phyloP scores from a whole-genome alignment of 2,113 vertebrate genomes.

The Solea solea region DNA sequence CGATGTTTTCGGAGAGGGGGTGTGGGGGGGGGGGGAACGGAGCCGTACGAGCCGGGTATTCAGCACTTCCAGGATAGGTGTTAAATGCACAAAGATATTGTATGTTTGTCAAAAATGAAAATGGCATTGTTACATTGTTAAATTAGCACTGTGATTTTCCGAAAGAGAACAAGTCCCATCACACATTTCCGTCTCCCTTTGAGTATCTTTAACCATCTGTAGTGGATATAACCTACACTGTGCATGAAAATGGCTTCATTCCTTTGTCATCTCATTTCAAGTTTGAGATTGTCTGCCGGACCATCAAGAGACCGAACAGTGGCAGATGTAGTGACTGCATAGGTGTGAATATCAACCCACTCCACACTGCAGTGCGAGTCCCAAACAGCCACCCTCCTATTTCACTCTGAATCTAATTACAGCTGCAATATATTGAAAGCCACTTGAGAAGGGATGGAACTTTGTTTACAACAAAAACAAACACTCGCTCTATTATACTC shows the following conservation, averaged over 20 bases:
- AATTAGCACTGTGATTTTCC: constrained; percentile 74
- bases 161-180: constrained; percentile 68
- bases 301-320: constrained; percentile 72
- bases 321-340: constrained; percentile 72
- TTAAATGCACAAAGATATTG: constrained; percentile 79
- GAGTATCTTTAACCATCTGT: constrained; percentile 80
- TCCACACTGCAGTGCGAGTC: constrained; percentile 65
- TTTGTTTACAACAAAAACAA: constrained; percentile 73
- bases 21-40: constrained; percentile 44
- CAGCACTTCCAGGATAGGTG: constrained; percentile 80
- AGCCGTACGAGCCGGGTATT: constrained; percentile 66
- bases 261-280: constrained; percentile 75
- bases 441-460: constrained; percentile 67
- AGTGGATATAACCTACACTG: constrained; percentile 68
- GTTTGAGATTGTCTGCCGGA: constrained; percentile 72
- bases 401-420: constrained; percentile 80
- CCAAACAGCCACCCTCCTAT: constrained; percentile 70
- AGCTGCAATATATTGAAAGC: constrained; percentile 64
- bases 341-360: constrained; percentile 75
- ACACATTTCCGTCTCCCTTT: constrained; percentile 68
- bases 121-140: constrained; percentile 72
- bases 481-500: constrained; percentile 41
- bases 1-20: constrained; percentile 54
- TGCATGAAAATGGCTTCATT: constrained; percentile 73
- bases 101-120: constrained; percentile 67